These are phyloP conservation scores for Liparis tanakae DNA, from an alignment of 2,797 vertebrate genomes.

Conservation along the genomic window DNA sequence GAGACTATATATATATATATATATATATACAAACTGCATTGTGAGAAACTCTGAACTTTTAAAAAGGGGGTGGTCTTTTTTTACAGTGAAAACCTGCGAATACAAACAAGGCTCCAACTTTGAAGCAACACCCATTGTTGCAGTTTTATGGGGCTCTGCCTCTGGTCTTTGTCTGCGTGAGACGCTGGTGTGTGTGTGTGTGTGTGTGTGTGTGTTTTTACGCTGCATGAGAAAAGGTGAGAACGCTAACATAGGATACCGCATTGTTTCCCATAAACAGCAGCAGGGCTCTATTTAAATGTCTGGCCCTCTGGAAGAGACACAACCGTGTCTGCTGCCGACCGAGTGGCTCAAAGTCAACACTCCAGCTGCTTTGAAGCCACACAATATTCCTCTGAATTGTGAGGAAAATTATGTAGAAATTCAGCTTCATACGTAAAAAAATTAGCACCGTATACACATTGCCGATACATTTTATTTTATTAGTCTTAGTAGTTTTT, in stretches of 20 bases:
- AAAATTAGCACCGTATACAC: neutral
- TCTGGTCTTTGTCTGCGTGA: slow-evolving; percentile 53
- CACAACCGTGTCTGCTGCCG: neutral
- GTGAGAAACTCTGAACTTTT: slow-evolving; percentile 12
- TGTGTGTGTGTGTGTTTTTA: no score
- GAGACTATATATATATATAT: no score
- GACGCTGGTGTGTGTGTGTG: slow-evolving; percentile 30
- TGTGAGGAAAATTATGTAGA: neutral
- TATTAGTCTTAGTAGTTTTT: neutral
- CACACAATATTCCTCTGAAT: neutral
- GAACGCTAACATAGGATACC: slow-evolving; percentile 38
- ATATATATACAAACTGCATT: no score
- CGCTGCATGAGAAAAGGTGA: slow-evolving; percentile 71
- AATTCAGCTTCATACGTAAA: neutral
- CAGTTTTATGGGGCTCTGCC: slow-evolving; percentile 63
- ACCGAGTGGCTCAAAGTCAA: slow-evolving; percentile 31
- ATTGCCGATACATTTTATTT: no score
- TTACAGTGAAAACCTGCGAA: slow-evolving; percentile 42
- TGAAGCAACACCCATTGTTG: slow-evolving; percentile 66
- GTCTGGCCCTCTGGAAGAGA: slow-evolving; percentile 13
- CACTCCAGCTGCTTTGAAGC: neutral
- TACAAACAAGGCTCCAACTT: slow-evolving; percentile 57
- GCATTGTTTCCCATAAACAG: slow-evolving; percentile 52
- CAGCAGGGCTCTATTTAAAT: slow-evolving; percentile 25
- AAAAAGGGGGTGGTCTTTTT: slow-evolving; percentile 3